Evolutionary conservation across 2,113 vertebrate species (phyloP).

Genomic region (Pseudorasbora parva): DNA sequence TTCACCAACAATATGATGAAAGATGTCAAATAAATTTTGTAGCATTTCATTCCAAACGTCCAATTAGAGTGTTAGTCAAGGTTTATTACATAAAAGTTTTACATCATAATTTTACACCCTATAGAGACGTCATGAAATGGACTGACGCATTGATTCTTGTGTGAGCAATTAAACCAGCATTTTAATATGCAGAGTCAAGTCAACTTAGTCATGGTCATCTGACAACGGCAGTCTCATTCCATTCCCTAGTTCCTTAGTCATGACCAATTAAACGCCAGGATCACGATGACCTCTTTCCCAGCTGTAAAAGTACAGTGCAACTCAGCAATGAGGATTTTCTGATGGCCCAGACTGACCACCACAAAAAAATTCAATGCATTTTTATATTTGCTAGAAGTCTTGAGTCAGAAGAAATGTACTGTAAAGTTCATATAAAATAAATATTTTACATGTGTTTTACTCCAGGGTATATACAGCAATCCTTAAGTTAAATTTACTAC

Average conservation of each 20-base stretch:
- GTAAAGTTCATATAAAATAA: no score
- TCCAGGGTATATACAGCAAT: no score
- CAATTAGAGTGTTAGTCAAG: neutral
- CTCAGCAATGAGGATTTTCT: neutral
- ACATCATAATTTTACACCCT: neutral
- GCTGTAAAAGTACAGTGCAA: neutral
- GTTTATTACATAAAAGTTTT: neutral
- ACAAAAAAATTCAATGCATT: neutral
- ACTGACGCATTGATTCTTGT: neutral
- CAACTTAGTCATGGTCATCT: no score
- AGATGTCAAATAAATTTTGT: neutral
- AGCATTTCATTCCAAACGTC: neutral
- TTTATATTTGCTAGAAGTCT: neutral
- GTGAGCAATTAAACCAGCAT: neutral
- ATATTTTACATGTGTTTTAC: no score
- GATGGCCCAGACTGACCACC: neutral
- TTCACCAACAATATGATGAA: neutral
- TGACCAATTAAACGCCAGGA: neutral
- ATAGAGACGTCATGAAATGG: neutral
- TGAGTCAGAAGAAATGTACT: no score
- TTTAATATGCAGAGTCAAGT: neutral
- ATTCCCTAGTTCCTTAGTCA: neutral
- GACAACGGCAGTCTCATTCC: neutral
- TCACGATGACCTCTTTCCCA: neutral
- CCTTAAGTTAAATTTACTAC: no score